Percentiles rank a stretch among this genome's conserved stretches.
These are phyloP conservation scores for Lophochroa leadbeateri DNA, from an alignment of 2,113 vertebrate genomes.

Conservation along the genomic window DNA sequence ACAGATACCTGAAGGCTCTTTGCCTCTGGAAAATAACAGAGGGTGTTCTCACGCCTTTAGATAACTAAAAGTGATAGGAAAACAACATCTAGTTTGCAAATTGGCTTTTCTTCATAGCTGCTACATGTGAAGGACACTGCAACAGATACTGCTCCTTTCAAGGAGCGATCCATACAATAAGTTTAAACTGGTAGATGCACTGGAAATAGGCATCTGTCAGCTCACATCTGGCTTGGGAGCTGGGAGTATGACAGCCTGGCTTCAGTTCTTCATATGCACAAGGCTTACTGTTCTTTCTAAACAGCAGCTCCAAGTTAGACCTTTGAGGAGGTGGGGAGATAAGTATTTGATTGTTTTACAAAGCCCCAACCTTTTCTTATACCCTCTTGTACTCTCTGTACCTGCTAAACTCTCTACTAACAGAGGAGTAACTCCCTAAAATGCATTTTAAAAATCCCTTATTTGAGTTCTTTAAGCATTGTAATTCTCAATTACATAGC, in stretches of 20 bases:
- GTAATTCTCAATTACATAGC: slow-evolving; percentile 51
- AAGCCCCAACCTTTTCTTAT: not conserved
- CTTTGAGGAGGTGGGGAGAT: not conserved
- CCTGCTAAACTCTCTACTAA: not conserved
- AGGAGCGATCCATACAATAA: not conserved
- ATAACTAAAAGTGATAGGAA: not conserved
- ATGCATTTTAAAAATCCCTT: not conserved
- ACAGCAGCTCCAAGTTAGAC: not conserved
- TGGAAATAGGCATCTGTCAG: not conserved
- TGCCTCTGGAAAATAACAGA: not conserved
- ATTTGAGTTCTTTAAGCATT: slow-evolving; percentile 42
- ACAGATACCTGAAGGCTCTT: not conserved
- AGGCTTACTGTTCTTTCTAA: not conserved
- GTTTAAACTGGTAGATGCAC: not conserved
- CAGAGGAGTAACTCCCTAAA: slow-evolving; percentile 27
- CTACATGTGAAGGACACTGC: not conserved
- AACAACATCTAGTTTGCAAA: not conserved
- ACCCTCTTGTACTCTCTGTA: not conserved
- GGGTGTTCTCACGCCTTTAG: not conserved
- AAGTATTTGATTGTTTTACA: not conserved
- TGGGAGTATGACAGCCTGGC: not conserved
- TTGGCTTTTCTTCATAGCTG: not conserved
- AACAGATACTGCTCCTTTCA: not conserved
- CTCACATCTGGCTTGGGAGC: not conserved
- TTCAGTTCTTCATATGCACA: not conserved